Base-by-base conservation (phyloP, 2,113 vertebrate genomes). In the Scomber scombrus region DNA sequence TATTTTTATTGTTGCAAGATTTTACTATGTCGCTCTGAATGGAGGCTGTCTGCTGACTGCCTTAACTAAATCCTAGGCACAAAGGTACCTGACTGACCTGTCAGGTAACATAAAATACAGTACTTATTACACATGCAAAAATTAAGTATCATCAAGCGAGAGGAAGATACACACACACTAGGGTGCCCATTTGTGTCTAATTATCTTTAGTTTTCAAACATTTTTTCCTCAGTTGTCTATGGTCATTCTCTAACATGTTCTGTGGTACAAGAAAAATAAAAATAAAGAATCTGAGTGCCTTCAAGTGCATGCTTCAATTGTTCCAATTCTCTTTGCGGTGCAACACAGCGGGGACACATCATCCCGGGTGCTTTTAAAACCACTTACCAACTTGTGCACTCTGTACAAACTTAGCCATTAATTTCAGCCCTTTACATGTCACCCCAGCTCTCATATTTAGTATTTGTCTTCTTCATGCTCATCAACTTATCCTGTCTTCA, bases 291-390 rank as follows among this genome's bases (percentile, higher is more conserved):
- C 4, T 49, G 47, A 74, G 85, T 79, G 71, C 64, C 19, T 77
- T 75, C 75, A 75, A 84, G 73, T 74, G 63, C 46, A 67, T 43
- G 66, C 78, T 72, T 85, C 79, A 85, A 51, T 58, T 80, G 51
- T 71, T 81, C 69, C 49, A 12, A 5, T 78, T 43, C 82, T 76
- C 47, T 82, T 69, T 71, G 69, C 51, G 34, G 55, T 75, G 66
- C 65, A 23, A n/a, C 75, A 80, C 81, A 67, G 70, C 51, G 26
- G 58, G 66, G 75, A 81, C 70, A 60, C 49, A 26, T 75, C 57
- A 71, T 68, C 72, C 75, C 40, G 52, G 45, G 51, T 77, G 69
- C 84, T 80, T 82, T 85, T 78, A 75, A 85, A 85, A 78, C 66
- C 84, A 84, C 78, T 88, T 84, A 84, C 52, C 51, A 74, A 66